These are phyloP conservation scores for Tubulanus polymorphus DNA, from an alignment of 2,888 invertebrate species.

Conservation along the genomic window DNA sequence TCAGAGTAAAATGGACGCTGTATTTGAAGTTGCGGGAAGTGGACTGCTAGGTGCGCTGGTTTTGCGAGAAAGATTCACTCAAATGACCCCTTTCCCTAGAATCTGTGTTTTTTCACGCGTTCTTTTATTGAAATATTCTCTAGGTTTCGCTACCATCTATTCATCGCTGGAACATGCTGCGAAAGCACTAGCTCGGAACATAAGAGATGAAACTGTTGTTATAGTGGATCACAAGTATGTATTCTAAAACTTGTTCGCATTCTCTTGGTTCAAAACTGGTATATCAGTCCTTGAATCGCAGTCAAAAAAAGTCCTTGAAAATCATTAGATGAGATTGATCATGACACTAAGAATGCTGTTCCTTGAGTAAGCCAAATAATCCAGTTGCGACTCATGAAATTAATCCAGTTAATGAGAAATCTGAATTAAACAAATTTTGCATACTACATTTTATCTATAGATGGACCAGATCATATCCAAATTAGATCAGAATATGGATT, in stretches of 20 bases:
- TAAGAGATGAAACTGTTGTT: slow-evolving; percentile 70
- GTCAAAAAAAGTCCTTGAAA: too few relatives aligned
- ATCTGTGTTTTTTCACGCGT: neutral
- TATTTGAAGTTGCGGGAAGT: slow-evolving; percentile 67
- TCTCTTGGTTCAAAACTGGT: too few relatives aligned
- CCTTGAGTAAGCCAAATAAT: too few relatives aligned
- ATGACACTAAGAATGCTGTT: too few relatives aligned
- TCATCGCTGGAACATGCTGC: slow-evolving; percentile 69
- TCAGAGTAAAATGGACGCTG: slow-evolving; percentile 58
- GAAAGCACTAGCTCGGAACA: slow-evolving; percentile 59
- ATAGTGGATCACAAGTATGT: slow-evolving; percentile 70
- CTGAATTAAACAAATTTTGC: too few relatives aligned
- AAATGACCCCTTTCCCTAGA: neutral
- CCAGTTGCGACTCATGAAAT: neutral
- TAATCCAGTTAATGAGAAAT: too few relatives aligned
- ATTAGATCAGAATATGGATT: too few relatives aligned
- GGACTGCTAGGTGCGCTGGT: slow-evolving; percentile 58
- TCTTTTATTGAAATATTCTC: neutral
- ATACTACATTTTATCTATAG: too few relatives aligned
- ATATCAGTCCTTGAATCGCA: too few relatives aligned
- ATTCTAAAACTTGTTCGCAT: neutral
- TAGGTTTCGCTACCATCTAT: slow-evolving; percentile 68
- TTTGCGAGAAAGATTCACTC: too few relatives aligned
- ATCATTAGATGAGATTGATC: too few relatives aligned
- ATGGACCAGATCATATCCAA: too few relatives aligned